Evolutionary conservation across 2,113 vertebrate genomes (phyloP).

Genomic region (Reinhardtius hippoglossoides): DNA sequence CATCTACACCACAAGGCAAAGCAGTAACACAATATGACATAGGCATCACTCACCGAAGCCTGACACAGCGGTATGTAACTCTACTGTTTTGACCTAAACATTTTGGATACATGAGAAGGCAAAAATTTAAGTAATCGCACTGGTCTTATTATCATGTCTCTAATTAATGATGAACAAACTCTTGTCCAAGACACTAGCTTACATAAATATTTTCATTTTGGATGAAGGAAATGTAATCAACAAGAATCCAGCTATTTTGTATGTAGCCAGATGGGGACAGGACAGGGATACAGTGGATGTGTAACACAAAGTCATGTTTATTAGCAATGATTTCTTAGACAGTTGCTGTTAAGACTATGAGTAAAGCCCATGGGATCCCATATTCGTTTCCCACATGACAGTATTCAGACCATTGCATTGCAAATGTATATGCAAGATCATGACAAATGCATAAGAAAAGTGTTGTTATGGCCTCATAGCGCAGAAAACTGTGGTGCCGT

Average conservation of each 20-base stretch:
- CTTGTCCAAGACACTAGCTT: constrained; percentile 35
- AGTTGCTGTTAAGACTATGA: not conserved
- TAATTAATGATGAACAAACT: constrained; percentile 31
- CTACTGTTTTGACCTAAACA: not conserved
- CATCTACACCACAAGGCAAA: not conserved
- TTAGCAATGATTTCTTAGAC: constrained; percentile 14
- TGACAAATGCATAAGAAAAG: not conserved
- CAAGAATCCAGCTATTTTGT: constrained; percentile 55
- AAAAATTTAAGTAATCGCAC: not conserved
- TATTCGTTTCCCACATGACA: too few species aligned
- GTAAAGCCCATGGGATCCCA: not conserved
- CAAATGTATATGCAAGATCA: not conserved
- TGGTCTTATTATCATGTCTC: constrained; percentile 16
- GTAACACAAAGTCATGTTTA: constrained; percentile 1
- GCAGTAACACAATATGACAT: too few species aligned
- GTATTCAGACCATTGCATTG: not conserved
- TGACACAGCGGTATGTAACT: not conserved
- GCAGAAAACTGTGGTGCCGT: constrained; percentile 7
- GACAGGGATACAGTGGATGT: not conserved
- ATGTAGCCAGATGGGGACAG: not conserved
- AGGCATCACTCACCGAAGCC: not conserved
- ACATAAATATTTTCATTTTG: constrained; percentile 60
- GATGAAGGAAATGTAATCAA: constrained; percentile 59
- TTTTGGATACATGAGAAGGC: not conserved
- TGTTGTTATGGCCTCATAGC: constrained; percentile 17